Conservation (phyloP, 2,888 invertebrate species). For the Habrosyne pyritoides region DNA sequence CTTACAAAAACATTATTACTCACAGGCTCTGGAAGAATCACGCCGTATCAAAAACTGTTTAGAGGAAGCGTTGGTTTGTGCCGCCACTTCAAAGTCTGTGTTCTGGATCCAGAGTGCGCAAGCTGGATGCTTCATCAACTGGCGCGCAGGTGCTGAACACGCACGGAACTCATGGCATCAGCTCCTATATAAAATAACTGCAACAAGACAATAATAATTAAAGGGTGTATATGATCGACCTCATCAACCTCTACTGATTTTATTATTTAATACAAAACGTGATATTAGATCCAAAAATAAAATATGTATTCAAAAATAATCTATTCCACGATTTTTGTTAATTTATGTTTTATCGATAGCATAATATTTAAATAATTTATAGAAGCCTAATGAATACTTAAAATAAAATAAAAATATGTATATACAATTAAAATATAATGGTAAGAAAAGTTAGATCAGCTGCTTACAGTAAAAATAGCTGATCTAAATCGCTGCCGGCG, state of each 20-base stretch:
- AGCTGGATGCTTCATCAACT: conserved; percentile 48
- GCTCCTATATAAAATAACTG: conserved; percentile 61
- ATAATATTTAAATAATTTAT: no score
- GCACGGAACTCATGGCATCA: conserved; percentile 58
- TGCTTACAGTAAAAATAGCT: no score
- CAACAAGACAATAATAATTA: conserved; percentile 32
- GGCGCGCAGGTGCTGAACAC: conserved; percentile 53
- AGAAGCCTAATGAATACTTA: no score
- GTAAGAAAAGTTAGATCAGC: no score
- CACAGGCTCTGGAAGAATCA: conserved; percentile 59
- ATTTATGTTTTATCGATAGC: no score
- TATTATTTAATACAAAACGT: no score
- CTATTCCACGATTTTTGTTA: no score
- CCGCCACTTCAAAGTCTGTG: conserved; percentile 47
- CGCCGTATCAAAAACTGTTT: conserved; percentile 54
- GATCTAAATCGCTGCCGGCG: no score
- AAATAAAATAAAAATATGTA: no score
- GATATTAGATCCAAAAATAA: no score
- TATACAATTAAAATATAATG: no score
- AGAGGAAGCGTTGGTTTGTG: conserved; percentile 54
- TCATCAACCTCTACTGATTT: not conserved
- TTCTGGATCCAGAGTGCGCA: conserved; percentile 61
- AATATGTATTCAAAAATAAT: no score
- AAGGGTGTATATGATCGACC: not conserved
- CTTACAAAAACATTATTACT: not conserved